Conservation (phyloP, 2,113 vertebrate genomes). For the Piprites chloris region DNA sequence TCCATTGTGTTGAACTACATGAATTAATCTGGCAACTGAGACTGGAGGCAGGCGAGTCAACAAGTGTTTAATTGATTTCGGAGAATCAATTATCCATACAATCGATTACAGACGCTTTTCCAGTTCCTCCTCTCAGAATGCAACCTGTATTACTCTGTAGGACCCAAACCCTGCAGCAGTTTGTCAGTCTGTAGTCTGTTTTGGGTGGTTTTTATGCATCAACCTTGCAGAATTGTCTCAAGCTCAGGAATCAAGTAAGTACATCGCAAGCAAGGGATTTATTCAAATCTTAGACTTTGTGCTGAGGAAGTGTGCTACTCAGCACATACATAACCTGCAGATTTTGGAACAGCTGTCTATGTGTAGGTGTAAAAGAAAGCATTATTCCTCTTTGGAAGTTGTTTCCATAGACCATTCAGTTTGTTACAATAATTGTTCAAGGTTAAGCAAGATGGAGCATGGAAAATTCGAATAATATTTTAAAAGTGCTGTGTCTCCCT, state of each 20-base stretch:
- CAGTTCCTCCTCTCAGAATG: neutral
- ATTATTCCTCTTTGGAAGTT: neutral
- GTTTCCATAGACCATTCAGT: neutral
- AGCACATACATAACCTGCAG: neutral
- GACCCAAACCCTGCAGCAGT: neutral
- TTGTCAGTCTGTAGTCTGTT: neutral
- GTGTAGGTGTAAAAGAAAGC: neutral
- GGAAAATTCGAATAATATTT: neutral
- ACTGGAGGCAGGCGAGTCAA: neutral
- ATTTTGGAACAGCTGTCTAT: neutral
- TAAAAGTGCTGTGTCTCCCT: neutral
- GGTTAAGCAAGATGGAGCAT: neutral
- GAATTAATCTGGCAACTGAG: neutral
- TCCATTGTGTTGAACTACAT: neutral
- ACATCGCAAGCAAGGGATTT: neutral
- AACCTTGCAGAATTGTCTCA: neutral
- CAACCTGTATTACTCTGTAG: neutral
- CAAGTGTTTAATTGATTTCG: conserved; percentile 4
- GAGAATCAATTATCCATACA: neutral
- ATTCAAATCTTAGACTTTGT: neutral
- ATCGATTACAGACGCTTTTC: neutral
- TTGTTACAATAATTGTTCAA: neutral
- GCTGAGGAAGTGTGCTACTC: neutral
- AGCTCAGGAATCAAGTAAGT: neutral
- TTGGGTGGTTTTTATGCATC: neutral